Base-by-base conservation (phyloP, 2,113 vertebrate species). In the Platysternon megacephalum region DNA sequence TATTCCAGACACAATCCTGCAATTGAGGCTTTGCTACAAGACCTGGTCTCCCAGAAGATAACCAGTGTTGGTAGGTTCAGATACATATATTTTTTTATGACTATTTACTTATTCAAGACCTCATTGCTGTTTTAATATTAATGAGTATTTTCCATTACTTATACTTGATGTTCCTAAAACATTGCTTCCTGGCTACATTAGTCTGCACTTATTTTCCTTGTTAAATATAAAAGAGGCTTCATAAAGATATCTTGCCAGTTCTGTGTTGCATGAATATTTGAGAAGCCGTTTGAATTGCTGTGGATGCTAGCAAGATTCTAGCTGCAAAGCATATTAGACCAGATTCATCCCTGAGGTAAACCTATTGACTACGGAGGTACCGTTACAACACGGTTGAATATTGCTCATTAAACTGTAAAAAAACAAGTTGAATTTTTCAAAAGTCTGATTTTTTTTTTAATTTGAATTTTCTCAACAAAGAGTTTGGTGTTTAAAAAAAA, bases 51-150 rank as follows among this genome's bases (percentile, higher is more conserved):
- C 46, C 99, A 99, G 97, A 99, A 97, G 97, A 99, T 99, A 97
- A 99, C 99, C 91, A 99, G 99, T 12, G 99, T 99, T 5, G 99
- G 99, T 99, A 99, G 98, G 99, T 99, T 88, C 11, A 32, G 42
- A 74, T 86, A 35, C 55, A 6, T 68, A 10, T 21, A 35, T 24
- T 32, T 44, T 85, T 86, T 85, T 44, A 51, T 52, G 19, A 44
- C 84, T 81, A 86, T 89, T 90, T 96, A 35, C 56, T 51, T 86
- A 44, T 55, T 86, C 32, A 72, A 65, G 82, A 49, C 88, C 78
- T 95, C 19, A 3, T 68, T 89, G 89, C 79, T 94, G 52, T 85
- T 93, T 89, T 74, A 83, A n/a, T 89, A 42, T 93, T 72, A 35
- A 82, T 79, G 52, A 58, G 4, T 82, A 35, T 90, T 96, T 94